Base-by-base conservation (phyloP, 2,797 vertebrate species). In the Epinephelus malabaricus region DNA sequence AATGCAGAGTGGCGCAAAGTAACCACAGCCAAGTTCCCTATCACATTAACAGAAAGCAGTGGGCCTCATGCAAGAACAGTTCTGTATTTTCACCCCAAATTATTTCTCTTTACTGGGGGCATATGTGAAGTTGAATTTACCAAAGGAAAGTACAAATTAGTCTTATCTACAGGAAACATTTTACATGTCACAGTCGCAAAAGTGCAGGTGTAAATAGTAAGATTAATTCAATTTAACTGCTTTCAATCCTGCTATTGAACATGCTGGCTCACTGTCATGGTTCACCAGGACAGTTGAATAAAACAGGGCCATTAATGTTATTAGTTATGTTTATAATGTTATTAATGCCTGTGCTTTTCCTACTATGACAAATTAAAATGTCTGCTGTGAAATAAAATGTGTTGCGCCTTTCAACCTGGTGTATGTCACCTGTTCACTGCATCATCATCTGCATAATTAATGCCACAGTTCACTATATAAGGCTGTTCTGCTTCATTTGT, bases 11-110 rank as follows among this genome's bases (percentile, higher is more conserved):
- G 79, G 87, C 46, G 34, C 82, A 88, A 90, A 89, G 81, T 82
- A 88, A 89, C 87, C 78, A 81, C 86, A 77, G 82, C 85, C 67
- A 74, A 86, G 81, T 88, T 89, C 72, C 84, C 72, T 81, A 85
- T 90, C 79, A 69, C 88, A 83, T 87, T 82, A 89, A 90, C 77
- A 59, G 49, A 78, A 18, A 70, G 83, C 84, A 65, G 14, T 82
- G 83, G 83, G 88, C 82, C 84, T 88, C 84, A 79, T 92, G 89
- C 89, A 93, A 94, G 90, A 91, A 87, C 70, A 50, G 47, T 65
- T 76, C 19, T 12, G 23, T 46, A 27, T 34, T 70, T 8, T 34
- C 8, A 63, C 34, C 50, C 34, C 50, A 75, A 72, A 66, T 6
- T 6, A 66, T 6, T 6, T 63, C 15, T 60, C 8, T 6, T 38